Evolutionary conservation across 2,797 vertebrate species (phyloP), one percentile per base, ranked within the genome.

Genomic region (Pogonophryne albipinna): DNA sequence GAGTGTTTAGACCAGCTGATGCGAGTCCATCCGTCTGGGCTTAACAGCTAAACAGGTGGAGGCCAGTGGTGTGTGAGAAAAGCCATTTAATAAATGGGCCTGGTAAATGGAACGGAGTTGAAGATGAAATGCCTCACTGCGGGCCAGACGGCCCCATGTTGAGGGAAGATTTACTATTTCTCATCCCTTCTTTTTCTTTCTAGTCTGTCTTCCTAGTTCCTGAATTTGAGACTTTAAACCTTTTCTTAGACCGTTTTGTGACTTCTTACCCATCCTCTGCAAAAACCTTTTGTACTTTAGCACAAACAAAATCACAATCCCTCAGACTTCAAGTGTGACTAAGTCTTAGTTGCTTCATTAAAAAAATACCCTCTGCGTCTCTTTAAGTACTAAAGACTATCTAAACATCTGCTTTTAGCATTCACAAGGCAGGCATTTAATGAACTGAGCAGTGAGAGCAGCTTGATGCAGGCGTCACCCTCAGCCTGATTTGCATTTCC

Each of bases 21-120:
- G 80, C 38, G 74, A 87, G 78, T 49, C 45, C 78, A 81, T 80
- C 83, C 73, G 42, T 90, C 87, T 78, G 82, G 63, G 58, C 78
- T 72, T 65, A 80, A 84, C 73, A 67, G 81, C 76, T 76, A 68
- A 92, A 90, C 92, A 94, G 93, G 93, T 94, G 93, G 88, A 89
- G 82, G 87, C 89, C 89, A 91, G 87, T 82, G 83, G 83, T 71
- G 85, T 91, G 84, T 92, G 84, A 90, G 79, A 85, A 88, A 90
- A 92, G 88, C 90, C 45, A 90, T 91, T 92, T 92, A 91, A 87
- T 85, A 91, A 94, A 94, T 89, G 92, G 87, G 72, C 74, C 85
- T 88, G 8, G 74, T 77, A 85, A 92, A 91, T 88, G 90, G 88
- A 92, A 89, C 61, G 41, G 78, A 89, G 88, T 86, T 80, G 79